A percentile compares a stretch with the other conserved stretches of the same genome.
Conservation (phyloP, 37 sponge, comb jelly and placozoan genomes). For the Ephydatia muelleri region DNA sequence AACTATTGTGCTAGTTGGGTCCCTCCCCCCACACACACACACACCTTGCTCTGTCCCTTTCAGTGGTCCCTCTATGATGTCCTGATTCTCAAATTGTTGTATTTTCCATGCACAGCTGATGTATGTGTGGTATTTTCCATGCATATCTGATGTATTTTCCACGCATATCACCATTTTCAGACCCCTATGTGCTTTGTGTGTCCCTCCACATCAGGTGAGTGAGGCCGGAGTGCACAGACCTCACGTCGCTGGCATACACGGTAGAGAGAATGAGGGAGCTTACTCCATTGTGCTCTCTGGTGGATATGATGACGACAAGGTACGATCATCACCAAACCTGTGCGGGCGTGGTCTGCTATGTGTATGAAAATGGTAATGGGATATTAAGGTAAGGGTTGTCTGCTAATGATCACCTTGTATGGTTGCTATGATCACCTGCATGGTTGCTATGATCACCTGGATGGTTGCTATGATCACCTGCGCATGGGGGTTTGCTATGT, state of each 20-base stretch:
- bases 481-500: too few relatives aligned
- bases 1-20: not conserved
- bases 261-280: constrained; percentile 86
- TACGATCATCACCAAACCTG: not conserved
- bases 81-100: too few relatives aligned
- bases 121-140: too few relatives aligned
- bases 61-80: too few relatives aligned
- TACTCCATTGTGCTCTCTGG: too few relatives aligned
- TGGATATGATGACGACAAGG: constrained; percentile 91
- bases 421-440: not conserved
- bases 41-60: too few relatives aligned
- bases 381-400: too few relatives aligned
- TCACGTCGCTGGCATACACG: constrained; percentile 93
- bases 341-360: not conserved
- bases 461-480: not conserved
- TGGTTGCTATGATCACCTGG: not conserved
- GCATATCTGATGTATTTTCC: too few relatives aligned
- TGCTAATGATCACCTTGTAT: not conserved
- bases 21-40: not conserved
- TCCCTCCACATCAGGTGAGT: constrained; percentile 58
- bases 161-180: not conserved
- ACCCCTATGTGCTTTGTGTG: not conserved
- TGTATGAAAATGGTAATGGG: too few relatives aligned
- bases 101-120: too few relatives aligned
- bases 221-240: constrained; percentile 92